phyloP scores from a whole-genome alignment of 2,113 vertebrate genomes.

The Girardinichthys multiradiatus region DNA sequence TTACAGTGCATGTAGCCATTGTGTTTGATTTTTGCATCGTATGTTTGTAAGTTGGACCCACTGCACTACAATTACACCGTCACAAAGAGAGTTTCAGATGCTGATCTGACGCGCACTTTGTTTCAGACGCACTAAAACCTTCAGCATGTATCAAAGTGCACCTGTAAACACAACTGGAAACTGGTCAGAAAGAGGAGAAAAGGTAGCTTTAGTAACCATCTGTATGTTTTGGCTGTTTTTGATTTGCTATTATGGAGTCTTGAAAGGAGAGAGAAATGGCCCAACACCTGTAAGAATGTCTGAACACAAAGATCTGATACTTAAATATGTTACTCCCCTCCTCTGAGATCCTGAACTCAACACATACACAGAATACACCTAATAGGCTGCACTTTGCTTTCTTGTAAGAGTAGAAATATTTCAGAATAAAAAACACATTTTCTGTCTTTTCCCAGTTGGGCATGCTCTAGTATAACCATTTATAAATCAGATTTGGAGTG shows the following conservation, averaged over 20 bases:
- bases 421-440: slow-evolving; percentile 10
- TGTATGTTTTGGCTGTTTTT: slow-evolving; percentile 10
- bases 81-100: neutral
- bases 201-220: neutral
- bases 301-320: slow-evolving; percentile 29
- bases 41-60: slow-evolving; percentile 10
- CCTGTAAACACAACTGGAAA: slow-evolving; percentile 20
- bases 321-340: slow-evolving; percentile 24
- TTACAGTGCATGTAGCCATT: neutral
- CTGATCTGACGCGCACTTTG: slow-evolving; percentile 13
- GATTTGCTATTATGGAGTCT: slow-evolving; percentile 20
- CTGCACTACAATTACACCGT: neutral
- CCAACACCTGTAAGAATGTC: slow-evolving; percentile 24
- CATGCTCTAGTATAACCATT: slow-evolving; percentile 3
- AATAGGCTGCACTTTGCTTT: slow-evolving; percentile 16
- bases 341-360: slow-evolving; percentile 16
- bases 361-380: slow-evolving; percentile 13
- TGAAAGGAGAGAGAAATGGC: slow-evolving; percentile 14
- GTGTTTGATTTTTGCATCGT: neutral
- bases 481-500: neutral
- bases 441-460: slow-evolving; percentile 16
- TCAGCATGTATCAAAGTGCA: slow-evolving; percentile 15
- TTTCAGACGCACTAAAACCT: slow-evolving; percentile 1
- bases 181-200: slow-evolving; percentile 10
- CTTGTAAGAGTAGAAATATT: slow-evolving; percentile 4